Evolutionary conservation across 2,797 vertebrate species (phyloP), one percentile per base, ranked within the genome.

Genomic region (Coregonus sp.): DNA sequence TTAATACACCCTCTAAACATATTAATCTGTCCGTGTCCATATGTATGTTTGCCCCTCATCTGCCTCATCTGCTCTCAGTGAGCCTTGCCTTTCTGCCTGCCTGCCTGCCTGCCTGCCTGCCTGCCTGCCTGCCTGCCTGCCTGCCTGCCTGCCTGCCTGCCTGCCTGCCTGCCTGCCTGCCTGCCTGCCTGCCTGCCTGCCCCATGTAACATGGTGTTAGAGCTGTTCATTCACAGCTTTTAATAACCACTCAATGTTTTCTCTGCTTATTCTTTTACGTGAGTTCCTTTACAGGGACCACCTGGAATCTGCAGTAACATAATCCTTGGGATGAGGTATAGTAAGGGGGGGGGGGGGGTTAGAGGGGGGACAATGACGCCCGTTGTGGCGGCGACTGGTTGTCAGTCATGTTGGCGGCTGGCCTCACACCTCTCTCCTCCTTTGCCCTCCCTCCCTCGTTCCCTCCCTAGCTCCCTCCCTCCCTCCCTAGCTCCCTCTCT

Each of bases 171-270:
- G 31, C 2, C 31, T 33, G 31, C 3, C 33, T 35, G 33, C 33
- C 33, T 35, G 33, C 14, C 51, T 16, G 4, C 54, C 54, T 18
- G 54, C 2, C 56, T 6, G 2, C n/a, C 7, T 6, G 59, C 5
- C 25, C 59, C 59, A 61, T 61, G 59, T 61, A 25, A 76, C 81
- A 79, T 73, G 73, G 59, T 52, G 65, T 81, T 85, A 81, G 78
- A 86, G 78, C 82, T 71, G 63, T 70, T 85, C 86, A 77, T 83
- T 86, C 84, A 83, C 80, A 79, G 84, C 74, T 68, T 84, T 79
- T 88, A 88, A 91, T 89, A 89, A 86, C 86, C 81, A 75, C 86
- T 87, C 76, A 81, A 80, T 81, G 86, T 78, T 87, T 78, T 81
- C 72, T 54, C 80, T 63, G 63, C 75, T 70, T 74, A 66, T 73